Conservation (phyloP, 2,888 invertebrate species). For the Agrilus mali region DNA sequence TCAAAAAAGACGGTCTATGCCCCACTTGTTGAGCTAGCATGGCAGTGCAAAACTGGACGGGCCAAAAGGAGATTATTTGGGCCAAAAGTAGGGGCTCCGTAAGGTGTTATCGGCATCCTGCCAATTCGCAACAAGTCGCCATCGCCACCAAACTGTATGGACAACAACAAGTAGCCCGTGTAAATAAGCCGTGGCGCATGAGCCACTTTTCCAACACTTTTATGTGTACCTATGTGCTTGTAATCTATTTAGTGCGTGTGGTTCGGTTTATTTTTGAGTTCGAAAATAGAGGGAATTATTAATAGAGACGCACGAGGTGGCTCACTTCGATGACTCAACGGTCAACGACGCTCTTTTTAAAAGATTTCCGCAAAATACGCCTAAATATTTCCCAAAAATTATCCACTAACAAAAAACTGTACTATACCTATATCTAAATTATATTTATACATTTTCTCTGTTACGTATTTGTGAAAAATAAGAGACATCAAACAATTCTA, state of each 20-base stretch:
- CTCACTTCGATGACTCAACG: slow-evolving; percentile 1
- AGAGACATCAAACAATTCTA: too few relatives aligned
- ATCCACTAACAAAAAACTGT: neutral
- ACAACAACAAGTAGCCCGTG: slow-evolving; percentile 22
- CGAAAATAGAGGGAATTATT: slow-evolving; percentile 2
- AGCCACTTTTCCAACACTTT: too few relatives aligned
- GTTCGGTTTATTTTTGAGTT: neutral
- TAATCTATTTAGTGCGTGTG: too few relatives aligned
- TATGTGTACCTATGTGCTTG: too few relatives aligned
- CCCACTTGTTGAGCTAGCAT: too few relatives aligned
- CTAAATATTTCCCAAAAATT: neutral
- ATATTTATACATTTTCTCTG: too few relatives aligned
- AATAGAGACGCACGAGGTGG: slow-evolving; percentile 5
- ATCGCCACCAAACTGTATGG: slow-evolving; percentile 13
- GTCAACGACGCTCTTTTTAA: neutral
- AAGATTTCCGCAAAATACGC: neutral
- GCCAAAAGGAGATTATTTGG: slow-evolving; percentile 10
- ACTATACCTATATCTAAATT: too few relatives aligned
- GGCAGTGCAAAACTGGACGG: too few relatives aligned
- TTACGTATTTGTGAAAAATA: too few relatives aligned
- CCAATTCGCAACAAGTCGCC: slow-evolving; percentile 31
- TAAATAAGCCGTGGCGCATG: slow-evolving; percentile 5
- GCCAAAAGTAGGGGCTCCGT: slow-evolving; percentile 23
- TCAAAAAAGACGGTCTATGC: neutral
- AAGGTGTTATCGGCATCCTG: slow-evolving; percentile 31